These are phyloP conservation scores for Ceyx erithaca DNA, from an alignment of 2,797 vertebrate genomes.

Conservation along the genomic window DNA sequence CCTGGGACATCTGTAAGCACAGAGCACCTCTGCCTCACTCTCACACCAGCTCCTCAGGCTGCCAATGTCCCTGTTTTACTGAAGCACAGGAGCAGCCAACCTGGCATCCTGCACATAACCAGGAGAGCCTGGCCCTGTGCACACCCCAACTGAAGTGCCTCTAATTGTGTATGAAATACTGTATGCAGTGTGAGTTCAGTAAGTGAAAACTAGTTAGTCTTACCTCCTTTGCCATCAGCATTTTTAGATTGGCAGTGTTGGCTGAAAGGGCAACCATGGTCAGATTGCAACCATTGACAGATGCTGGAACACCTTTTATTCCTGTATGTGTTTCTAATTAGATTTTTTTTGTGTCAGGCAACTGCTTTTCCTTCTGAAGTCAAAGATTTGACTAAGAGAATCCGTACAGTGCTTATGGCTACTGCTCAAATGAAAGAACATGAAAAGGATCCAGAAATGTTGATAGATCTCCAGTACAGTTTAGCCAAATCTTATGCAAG, in stretches of 20 bases:
- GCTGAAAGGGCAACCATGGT: not conserved
- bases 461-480: slow-evolving; percentile 96
- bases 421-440: slow-evolving; percentile 98
- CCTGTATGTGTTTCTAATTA: not conserved
- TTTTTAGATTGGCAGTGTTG: not conserved
- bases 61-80: not conserved
- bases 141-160: not conserved
- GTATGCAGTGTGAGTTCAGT: not conserved
- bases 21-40: not conserved
- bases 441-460: slow-evolving; percentile 95
- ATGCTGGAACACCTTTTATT: not conserved
- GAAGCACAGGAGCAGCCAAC: not conserved
- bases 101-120: not conserved
- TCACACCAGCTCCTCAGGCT: not conserved
- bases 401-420: slow-evolving; percentile 97
- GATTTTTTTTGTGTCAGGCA: slow-evolving; percentile 77
- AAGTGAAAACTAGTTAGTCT: not conserved
- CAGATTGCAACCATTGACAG: not conserved
- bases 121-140: not conserved
- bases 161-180: not conserved
- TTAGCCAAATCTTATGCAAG: slow-evolving; percentile 96
- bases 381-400: slow-evolving; percentile 94
- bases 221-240: accelerated
- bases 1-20: not conserved
- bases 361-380: slow-evolving; percentile 94